Conservation (phyloP, 2,797 vertebrate genomes). For the Naso thynnoides region DNA sequence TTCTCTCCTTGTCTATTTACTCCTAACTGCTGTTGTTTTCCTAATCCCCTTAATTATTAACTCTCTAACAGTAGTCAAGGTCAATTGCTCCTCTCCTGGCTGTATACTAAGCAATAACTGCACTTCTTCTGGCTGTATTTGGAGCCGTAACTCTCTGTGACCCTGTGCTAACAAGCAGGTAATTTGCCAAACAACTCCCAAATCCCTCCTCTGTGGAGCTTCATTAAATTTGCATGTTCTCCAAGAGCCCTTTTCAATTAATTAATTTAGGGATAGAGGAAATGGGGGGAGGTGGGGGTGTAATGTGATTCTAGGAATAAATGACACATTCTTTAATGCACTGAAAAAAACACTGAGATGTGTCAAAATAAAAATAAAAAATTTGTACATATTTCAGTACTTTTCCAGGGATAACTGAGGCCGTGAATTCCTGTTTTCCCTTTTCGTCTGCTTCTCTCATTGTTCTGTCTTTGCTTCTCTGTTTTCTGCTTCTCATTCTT, state of each 20-base stretch:
- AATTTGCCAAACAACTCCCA: conserved; percentile 84
- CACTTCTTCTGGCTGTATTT: conserved; percentile 60
- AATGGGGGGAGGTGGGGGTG: not conserved
- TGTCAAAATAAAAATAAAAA: conserved; percentile 22
- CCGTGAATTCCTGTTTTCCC: not conserved
- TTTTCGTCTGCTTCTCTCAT: conserved; percentile 12
- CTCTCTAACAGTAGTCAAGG: conserved; percentile 68
- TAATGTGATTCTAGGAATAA: conserved; percentile 49
- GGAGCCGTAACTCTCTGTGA: conserved; percentile 66
- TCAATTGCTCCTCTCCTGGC: conserved; percentile 65
- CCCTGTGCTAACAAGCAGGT: conserved; percentile 81
- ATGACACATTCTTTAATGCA: conserved; percentile 25
- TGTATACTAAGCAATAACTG: conserved; percentile 45
- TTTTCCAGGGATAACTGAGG: not conserved
- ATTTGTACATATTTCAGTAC: conserved; percentile 4
- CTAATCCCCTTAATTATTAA: conserved; percentile 71
- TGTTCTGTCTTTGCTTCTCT: conserved; percentile 18
- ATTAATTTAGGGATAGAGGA: conserved; percentile 60
- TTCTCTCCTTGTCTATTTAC: conserved; percentile 26
- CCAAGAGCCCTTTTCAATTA: conserved; percentile 72
- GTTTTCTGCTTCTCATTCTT: conserved; percentile 13
- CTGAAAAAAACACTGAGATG: not conserved
- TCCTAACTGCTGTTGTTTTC: conserved; percentile 53
- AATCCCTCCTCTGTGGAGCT: conserved; percentile 74
- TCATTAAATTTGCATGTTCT: conserved; percentile 84